Percentiles rank a stretch among this genome's conserved stretches.
phyloP scores from a whole-genome alignment of 2,888 invertebrate genomes.

The Microchrysa polita region DNA sequence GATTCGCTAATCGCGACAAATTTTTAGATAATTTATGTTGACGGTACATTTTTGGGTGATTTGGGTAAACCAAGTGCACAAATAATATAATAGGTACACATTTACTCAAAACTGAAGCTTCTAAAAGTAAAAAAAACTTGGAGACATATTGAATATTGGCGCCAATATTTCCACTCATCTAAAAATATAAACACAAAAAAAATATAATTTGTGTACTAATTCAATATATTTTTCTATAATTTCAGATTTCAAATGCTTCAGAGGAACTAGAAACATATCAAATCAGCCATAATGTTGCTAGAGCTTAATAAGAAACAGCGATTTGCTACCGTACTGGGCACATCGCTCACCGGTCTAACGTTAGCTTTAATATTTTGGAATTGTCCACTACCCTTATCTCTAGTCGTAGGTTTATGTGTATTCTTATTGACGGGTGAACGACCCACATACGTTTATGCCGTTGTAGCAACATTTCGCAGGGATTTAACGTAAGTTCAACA shows the following conservation, averaged over 20 bases:
- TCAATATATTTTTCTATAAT: background rate
- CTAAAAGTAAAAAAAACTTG: no score
- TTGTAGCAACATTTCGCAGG: slow-evolving; percentile 56
- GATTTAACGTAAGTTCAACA: slow-evolving; percentile 61
- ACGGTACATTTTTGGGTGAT: no score
- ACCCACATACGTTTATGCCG: slow-evolving; percentile 56
- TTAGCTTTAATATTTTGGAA: slow-evolving; percentile 53
- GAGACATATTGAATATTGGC: no score
- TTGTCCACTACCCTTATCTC: slow-evolving; percentile 55
- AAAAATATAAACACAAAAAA: no score
- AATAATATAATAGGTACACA: no score
- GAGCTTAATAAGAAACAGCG: slow-evolving; percentile 59
- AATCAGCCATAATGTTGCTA: slow-evolving; percentile 52
- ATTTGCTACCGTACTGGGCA: slow-evolving; percentile 57
- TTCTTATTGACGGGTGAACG: slow-evolving; percentile 57
- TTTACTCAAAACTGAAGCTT: no score
- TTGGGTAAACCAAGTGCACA: no score
- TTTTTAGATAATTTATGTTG: no score
- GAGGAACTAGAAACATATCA: background rate
- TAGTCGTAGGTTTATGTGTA: slow-evolving; percentile 55
- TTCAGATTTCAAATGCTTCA: background rate
- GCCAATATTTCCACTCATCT: no score
- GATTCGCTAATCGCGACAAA: no score
- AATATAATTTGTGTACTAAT: no score
- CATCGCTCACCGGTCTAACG: slow-evolving; percentile 54